These are phyloP conservation scores for Xylota segnis DNA, from an alignment of 2,888 invertebrate genomes.

Conservation along the genomic window DNA sequence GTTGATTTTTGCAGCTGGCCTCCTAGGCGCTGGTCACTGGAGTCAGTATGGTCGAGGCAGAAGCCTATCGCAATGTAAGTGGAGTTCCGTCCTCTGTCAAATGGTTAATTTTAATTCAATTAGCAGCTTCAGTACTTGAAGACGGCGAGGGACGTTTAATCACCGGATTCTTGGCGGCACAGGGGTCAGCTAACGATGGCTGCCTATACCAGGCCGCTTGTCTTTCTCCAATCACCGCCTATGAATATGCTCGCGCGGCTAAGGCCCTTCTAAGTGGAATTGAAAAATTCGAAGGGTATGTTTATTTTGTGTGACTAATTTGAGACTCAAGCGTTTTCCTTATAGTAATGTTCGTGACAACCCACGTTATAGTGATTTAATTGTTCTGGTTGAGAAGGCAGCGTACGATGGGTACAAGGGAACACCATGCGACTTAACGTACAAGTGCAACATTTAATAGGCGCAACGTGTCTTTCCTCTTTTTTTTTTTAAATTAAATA, in stretches of 20 bases:
- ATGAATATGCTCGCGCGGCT: slow-evolving; percentile 91
- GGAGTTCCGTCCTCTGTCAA: neutral
- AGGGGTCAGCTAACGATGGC: slow-evolving; percentile 89
- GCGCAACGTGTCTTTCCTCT: neutral
- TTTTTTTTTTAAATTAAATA: slow-evolving; percentile 39
- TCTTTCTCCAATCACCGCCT: slow-evolving; percentile 89
- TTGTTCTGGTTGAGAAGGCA: slow-evolving; percentile 88
- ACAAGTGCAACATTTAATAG: slow-evolving; percentile 83
- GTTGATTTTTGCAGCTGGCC: slow-evolving; percentile 92
- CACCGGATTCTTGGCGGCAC: slow-evolving; percentile 87
- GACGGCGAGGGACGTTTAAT: slow-evolving; percentile 88
- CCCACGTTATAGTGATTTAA: slow-evolving; percentile 87
- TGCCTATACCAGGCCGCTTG: slow-evolving; percentile 92
- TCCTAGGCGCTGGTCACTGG: slow-evolving; percentile 90
- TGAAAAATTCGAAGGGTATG: slow-evolving; percentile 88
- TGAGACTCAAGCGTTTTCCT: neutral
- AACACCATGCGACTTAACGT: slow-evolving; percentile 86
- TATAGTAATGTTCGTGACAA: slow-evolving; percentile 82
- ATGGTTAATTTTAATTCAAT: slow-evolving; percentile 2
- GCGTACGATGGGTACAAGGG: slow-evolving; percentile 88
- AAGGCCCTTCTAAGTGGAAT: slow-evolving; percentile 90
- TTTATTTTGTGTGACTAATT: slow-evolving; percentile 14
- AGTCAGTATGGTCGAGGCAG: slow-evolving; percentile 84
- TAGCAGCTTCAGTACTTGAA: slow-evolving; percentile 83
- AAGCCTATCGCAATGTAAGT: slow-evolving; percentile 51